These are phyloP conservation scores for Luffia ferchaultella DNA, from an alignment of 2,888 invertebrate genomes.

Conservation along the genomic window DNA sequence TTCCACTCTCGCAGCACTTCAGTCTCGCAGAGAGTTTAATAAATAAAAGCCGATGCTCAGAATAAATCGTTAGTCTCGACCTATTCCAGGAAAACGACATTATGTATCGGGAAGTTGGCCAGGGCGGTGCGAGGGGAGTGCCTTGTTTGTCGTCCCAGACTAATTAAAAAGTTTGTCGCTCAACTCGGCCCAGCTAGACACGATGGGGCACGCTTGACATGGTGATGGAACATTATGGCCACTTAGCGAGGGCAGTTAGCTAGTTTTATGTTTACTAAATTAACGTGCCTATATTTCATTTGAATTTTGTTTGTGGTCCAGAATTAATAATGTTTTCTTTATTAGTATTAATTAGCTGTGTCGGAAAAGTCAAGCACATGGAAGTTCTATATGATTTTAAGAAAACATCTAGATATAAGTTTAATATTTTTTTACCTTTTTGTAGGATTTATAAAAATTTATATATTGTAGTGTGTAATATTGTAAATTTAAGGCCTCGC, in stretches of 20 bases:
- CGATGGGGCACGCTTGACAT: neutral
- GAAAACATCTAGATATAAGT: too few species aligned
- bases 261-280: neutral
- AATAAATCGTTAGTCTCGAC: constrained; percentile 18
- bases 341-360: too few species aligned
- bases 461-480: too few species aligned
- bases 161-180: constrained; percentile 64
- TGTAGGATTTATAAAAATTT: too few species aligned
- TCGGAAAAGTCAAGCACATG: too few species aligned
- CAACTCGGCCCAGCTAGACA: constrained; percentile 27
- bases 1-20: too few species aligned
- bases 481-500: too few species aligned
- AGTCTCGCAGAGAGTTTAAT: neutral
- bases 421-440: too few species aligned
- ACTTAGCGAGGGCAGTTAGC: neutral
- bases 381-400: too few species aligned
- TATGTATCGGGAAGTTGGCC: constrained; percentile 42
- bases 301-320: neutral
- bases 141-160: constrained; percentile 57
- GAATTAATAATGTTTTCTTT: too few species aligned
- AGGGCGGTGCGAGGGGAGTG: constrained; percentile 32
- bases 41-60: neutral
- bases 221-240: neutral
- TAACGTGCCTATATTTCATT: neutral
- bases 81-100: constrained; percentile 29